phyloP scores from a whole-genome alignment of 2,113 vertebrate species.

The Semnornis frantzii region DNA sequence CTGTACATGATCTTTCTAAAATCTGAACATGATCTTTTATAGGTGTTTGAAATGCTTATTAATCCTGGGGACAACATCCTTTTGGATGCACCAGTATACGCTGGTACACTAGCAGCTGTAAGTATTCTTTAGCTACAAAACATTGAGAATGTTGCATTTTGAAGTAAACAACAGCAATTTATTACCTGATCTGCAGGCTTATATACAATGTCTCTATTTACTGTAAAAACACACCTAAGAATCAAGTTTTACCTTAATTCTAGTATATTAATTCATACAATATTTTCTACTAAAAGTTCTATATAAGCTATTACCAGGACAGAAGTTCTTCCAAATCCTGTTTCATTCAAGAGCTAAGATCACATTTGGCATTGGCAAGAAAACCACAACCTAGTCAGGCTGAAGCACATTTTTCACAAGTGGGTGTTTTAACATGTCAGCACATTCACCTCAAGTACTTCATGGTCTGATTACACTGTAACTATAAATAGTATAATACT shows the following conservation, averaged over 20 bases:
- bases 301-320: background rate
- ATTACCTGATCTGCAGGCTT: background rate
- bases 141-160: background rate
- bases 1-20: background rate
- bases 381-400: background rate
- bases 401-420: background rate
- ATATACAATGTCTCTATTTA: background rate
- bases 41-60: constrained; percentile 96
- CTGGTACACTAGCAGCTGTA: constrained; percentile 88
- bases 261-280: background rate
- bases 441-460: background rate
- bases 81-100: constrained; percentile 86
- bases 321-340: background rate
- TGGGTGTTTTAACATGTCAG: background rate
- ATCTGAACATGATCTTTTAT: background rate
- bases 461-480: background rate
- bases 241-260: background rate
- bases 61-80: constrained; percentile 91
- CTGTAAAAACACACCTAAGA: background rate
- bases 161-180: background rate
- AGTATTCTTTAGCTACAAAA: constrained; percentile 43
- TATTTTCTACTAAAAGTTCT: background rate
- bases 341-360: background rate
- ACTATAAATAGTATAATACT: background rate
- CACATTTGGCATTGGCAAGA: background rate